These are phyloP conservation scores for Enteromius treurensis DNA, from an alignment of 2,797 vertebrate species.

Conservation along the genomic window DNA sequence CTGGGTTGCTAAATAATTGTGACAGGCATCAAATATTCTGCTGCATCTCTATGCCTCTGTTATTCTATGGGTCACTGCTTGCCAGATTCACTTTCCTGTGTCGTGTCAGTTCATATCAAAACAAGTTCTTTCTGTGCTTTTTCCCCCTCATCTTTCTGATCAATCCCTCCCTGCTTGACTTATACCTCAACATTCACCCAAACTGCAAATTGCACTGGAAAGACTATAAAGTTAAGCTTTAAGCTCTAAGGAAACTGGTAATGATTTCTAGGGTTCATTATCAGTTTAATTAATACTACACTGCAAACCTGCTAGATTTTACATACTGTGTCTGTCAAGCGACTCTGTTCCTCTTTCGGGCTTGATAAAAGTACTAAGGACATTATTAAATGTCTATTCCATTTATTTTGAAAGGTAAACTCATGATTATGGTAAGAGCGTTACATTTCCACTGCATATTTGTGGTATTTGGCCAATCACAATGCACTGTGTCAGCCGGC, in stretches of 20 bases:
- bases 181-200: neutral
- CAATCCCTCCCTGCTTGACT: neutral
- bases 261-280: neutral
- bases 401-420: too few species aligned
- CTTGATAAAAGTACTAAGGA: too few species aligned
- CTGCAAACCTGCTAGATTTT: neutral
- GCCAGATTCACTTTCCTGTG: neutral
- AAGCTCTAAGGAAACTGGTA: neutral
- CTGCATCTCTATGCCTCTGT: neutral
- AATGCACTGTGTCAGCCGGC: too few species aligned
- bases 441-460: too few species aligned
- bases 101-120: neutral
- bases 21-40: neutral
- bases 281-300: neutral
- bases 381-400: too few species aligned
- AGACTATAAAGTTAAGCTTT: neutral
- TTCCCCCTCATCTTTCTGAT: neutral
- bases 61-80: constrained; percentile 7
- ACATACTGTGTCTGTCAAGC: neutral
- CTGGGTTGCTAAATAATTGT: neutral
- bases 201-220: neutral
- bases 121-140: neutral
- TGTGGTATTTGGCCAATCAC: too few species aligned
- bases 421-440: too few species aligned
- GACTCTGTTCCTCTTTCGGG: too few species aligned